Evolutionary conservation across 2,797 vertebrate genomes (phyloP), one percentile per base, ranked within the genome.

Genomic region (Peromyscus aztecus): DNA sequence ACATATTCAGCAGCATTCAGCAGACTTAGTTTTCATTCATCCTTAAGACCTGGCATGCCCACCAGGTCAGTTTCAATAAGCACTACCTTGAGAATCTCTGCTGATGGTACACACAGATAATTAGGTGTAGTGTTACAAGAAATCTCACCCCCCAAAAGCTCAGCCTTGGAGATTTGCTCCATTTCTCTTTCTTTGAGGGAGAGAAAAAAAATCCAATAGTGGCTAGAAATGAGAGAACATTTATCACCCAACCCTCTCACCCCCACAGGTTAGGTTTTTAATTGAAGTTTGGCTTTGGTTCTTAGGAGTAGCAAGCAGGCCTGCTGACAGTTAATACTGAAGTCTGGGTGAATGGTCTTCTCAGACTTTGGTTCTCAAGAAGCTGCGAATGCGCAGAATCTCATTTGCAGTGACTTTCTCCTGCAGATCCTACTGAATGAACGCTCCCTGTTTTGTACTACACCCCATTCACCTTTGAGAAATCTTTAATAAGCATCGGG

Each of bases 21-120:
- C 96, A 97, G 98, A 98, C 98, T 98, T 98, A 98, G 98, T 98
- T 98, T 98, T 98, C 97, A 98, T 98, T 98, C 97, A 97, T 98
- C 94, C 96, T 98, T 97, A 98, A 98, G 98, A 98, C 96, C 90
- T 97, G 96, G 76, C 84, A 98, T 98, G 95, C 97, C 97, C 98
- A 97, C 82, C 93, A 98, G 98, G 98, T 98, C 98, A 98, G 97
- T 98, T 97, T 96, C 98, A 98, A 98, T 98, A 98, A 98, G 63
- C 92, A 97, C 95, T 97, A 98, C 97, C 97, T 98, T 98, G 97
- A 98, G 97, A 98, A 97, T 97, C 97, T 98, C 94, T 96, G 97
- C 94, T 0, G 14, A 98, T 94, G 21, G 16, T 81, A 97, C 96
- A 97, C 78, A 98, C 93, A 98, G 97, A 98, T 98, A 98, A 98